Evolutionary conservation across 1,140 invertebrate species (phyloP).

Genomic region (Eriosoma lanigerum): DNA sequence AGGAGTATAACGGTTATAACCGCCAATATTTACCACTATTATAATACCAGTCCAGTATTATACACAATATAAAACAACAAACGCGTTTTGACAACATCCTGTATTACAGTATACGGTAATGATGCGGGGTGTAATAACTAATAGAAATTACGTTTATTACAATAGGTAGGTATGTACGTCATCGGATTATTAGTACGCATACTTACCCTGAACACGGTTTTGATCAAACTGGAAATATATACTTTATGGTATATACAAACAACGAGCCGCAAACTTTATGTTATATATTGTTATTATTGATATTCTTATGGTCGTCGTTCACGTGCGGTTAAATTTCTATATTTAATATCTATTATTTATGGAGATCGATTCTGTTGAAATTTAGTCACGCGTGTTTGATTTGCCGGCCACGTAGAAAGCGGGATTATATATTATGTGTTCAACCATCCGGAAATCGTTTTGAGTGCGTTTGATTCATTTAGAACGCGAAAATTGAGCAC

Average conservation of each 20-base stretch:
- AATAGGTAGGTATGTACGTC: no score
- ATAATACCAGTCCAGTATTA: neutral
- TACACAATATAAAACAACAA: neutral
- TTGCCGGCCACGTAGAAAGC: neutral
- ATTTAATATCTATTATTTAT: neutral
- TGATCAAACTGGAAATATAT: neutral
- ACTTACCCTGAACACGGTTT: no score
- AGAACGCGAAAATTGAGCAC: neutral
- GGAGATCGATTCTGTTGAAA: constrained; percentile 4
- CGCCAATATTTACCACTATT: neutral
- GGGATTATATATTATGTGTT: neutral
- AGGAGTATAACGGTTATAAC: neutral
- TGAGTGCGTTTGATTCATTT: constrained; percentile 2
- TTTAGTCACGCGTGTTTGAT: neutral
- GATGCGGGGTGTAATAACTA: no score
- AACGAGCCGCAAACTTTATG: no score
- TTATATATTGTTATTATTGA: no score
- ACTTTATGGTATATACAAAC: no score
- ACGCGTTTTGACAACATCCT: neutral
- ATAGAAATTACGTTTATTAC: no score
- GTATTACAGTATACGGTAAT: no score
- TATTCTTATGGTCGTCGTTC: no score
- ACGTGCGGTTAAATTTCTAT: neutral
- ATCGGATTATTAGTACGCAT: no score
- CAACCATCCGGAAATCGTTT: constrained; percentile 24